A percentile compares a stretch with the other conserved stretches of the same genome.
Evolutionary conservation across 2,113 vertebrate genomes (phyloP).

Genomic region (Poeciliopsis prolifica): DNA sequence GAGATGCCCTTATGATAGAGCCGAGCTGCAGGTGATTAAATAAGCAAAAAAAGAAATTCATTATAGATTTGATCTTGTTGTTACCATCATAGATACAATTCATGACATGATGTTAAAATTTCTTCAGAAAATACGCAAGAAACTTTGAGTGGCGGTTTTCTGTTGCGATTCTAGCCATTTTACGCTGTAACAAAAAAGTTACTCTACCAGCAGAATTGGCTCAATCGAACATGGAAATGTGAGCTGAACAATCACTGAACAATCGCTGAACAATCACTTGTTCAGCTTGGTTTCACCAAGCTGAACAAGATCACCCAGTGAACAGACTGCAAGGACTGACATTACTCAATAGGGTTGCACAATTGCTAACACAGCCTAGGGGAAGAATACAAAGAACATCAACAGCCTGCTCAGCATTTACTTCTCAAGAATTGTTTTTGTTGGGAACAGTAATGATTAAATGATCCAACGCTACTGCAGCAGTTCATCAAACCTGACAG

Average conservation of each 20-base stretch:
- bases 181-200: not conserved
- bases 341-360: conserved; percentile 44
- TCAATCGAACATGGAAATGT: not conserved
- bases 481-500: conserved; percentile 1
- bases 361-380: conserved; percentile 29
- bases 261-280: not conserved
- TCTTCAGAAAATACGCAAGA: too few species aligned
- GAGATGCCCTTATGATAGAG: not conserved
- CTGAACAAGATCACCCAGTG: not conserved
- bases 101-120: not conserved
- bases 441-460: conserved; percentile 27
- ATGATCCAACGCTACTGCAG: conserved; percentile 19
- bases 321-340: conserved; percentile 5
- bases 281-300: too few species aligned
- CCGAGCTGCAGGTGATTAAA: not conserved
- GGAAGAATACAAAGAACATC: conserved; percentile 43
- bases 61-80: not conserved
- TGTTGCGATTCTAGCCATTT: not conserved
- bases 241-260: not conserved
- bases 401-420: conserved; percentile 47
- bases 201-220: not conserved
- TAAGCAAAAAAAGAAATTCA: not conserved
- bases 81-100: not conserved
- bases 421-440: conserved; percentile 38
- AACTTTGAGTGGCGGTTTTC: not conserved